Percentiles rank a stretch among this genome's conserved stretches.
These are phyloP conservation scores for Tenebrio molitor DNA, from an alignment of 1,140 invertebrate genomes.

Conservation along the genomic window DNA sequence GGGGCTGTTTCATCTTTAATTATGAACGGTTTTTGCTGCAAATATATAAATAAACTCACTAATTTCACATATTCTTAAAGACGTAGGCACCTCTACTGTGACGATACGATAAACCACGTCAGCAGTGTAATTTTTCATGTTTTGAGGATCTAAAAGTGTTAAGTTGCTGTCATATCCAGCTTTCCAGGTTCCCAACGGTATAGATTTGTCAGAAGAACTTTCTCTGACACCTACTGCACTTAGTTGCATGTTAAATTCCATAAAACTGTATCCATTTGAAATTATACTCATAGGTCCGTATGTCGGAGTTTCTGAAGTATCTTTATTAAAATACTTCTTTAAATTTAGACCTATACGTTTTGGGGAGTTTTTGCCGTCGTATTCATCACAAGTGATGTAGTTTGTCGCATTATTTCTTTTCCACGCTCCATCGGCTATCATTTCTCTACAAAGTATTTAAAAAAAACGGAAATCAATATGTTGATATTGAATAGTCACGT, in stretches of 20 bases:
- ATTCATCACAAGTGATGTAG: constrained; percentile 83
- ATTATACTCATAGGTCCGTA: constrained; percentile 72
- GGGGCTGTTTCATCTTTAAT: constrained; percentile 76
- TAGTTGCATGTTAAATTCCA: constrained; percentile 80
- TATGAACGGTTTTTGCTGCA: constrained; percentile 92
- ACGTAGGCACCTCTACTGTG: constrained; percentile 54
- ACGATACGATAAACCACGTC: constrained; percentile 73
- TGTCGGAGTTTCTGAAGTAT: constrained; percentile 72
- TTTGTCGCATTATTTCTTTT: constrained; percentile 72
- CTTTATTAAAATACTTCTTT: constrained; percentile 65
- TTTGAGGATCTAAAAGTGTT: constrained; percentile 73
- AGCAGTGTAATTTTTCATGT: constrained; percentile 82
- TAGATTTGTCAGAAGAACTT: constrained; percentile 75
- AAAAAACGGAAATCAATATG: constrained; percentile 19
- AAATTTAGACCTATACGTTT: constrained; percentile 64
- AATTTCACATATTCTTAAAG: not conserved
- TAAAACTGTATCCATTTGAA: constrained; percentile 79
- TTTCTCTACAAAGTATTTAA: constrained; percentile 54
- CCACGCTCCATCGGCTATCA: constrained; percentile 77
- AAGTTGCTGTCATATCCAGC: constrained; percentile 76
- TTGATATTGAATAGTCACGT: too few relatives aligned
- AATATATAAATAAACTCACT: constrained; percentile 42
- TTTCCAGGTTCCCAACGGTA: constrained; percentile 76
- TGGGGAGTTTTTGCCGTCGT: constrained; percentile 79
- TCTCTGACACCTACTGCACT: constrained; percentile 76